Evolutionary conservation across 2,797 vertebrate species (phyloP).

Genomic region (Rhabdomys pumilio): DNA sequence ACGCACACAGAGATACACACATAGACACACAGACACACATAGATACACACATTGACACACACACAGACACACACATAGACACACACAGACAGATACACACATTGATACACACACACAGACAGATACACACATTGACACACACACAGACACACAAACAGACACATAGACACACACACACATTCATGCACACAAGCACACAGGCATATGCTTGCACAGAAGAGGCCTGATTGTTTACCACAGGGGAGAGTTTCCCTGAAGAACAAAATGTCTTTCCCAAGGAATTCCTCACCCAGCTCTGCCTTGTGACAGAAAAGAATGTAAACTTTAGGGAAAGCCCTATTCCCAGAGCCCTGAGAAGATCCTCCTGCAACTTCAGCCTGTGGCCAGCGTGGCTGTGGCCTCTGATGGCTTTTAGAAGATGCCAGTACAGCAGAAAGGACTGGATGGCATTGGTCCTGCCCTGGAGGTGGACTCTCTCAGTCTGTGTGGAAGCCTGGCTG

Average conservation of each 20-base stretch:
- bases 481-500: neutral
- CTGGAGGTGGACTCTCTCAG: neutral
- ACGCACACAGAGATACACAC: neutral
- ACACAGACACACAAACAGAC: neutral
- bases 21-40: neutral
- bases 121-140: neutral
- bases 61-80: neutral
- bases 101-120: neutral
- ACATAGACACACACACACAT: neutral
- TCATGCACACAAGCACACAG: neutral
- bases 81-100: neutral
- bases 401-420: rapidly evolving
- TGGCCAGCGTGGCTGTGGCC: neutral
- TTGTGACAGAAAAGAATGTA: neutral
- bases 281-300: neutral
- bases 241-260: neutral
- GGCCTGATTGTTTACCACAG: conserved; percentile 8
- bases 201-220: neutral
- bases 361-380: neutral
- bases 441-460: rapidly evolving
- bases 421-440: neutral
- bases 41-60: neutral
- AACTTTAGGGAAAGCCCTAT: neutral
- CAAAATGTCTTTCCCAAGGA: neutral
- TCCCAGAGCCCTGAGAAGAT: neutral